These are phyloP conservation scores for Lucifuga dentata DNA, from an alignment of 2,113 vertebrate species.

Conservation along the genomic window DNA sequence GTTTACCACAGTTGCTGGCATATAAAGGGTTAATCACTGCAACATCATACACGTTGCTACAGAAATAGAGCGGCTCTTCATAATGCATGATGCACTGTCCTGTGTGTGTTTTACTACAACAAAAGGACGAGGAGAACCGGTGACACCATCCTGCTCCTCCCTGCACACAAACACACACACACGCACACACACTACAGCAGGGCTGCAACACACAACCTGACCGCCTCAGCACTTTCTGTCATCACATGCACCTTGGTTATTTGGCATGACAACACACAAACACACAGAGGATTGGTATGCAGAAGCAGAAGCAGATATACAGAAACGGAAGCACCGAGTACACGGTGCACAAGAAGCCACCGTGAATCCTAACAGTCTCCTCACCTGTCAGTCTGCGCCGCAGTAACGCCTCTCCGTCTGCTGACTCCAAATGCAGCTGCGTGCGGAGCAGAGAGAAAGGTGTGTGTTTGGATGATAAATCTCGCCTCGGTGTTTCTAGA, in stretches of 20 bases:
- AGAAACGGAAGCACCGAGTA: too few species aligned
- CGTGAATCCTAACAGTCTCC: conserved; percentile 7
- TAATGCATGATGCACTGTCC: conserved; percentile 18
- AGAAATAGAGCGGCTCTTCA: background rate
- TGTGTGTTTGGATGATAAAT: background rate
- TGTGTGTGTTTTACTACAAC: background rate
- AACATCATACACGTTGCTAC: background rate
- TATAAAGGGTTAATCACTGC: conserved; percentile 17
- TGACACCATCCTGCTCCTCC: conserved; percentile 54
- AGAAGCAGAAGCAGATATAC: too few species aligned
- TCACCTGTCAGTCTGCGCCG: conserved; percentile 70
- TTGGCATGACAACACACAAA: background rate
- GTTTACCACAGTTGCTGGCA: background rate
- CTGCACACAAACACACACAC: background rate
- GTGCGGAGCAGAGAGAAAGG: rapidly evolving
- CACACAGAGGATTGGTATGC: too few species aligned
- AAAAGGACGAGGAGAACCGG: conserved; percentile 14
- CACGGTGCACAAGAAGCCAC: background rate
- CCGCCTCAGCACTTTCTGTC: conserved; percentile 21
- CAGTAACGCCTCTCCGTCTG: conserved; percentile 18
- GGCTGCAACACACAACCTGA: conserved; percentile 60
- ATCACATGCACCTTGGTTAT: conserved; percentile 35
- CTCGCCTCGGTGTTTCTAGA: background rate
- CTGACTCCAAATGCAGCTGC: background rate
- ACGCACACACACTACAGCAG: conserved; percentile 20